phyloP scores from a whole-genome alignment of 2,113 vertebrate genomes.

The Ceyx melanurus region DNA sequence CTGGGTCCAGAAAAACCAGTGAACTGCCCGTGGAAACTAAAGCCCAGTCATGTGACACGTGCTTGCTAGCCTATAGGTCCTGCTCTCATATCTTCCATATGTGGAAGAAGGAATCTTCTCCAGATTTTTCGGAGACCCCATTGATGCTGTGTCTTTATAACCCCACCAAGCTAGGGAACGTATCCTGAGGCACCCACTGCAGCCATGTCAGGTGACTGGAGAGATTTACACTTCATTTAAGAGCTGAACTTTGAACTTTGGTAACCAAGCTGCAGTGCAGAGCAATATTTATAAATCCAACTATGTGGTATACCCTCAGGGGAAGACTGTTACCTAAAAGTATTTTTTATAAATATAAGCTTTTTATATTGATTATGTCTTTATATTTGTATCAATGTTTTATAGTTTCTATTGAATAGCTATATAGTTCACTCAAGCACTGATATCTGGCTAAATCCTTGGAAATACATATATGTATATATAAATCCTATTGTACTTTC shows the following conservation, averaged over 20 bases:
- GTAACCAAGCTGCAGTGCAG: conserved; percentile 76
- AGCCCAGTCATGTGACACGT: conserved; percentile 69
- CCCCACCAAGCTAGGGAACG: conserved; percentile 68
- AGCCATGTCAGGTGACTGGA: conserved; percentile 77
- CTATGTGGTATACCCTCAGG: conserved; percentile 92
- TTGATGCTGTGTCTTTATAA: conserved; percentile 81
- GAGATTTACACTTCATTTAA: conserved; percentile 72
- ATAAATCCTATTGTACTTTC: conserved; percentile 59
- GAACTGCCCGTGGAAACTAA: conserved; percentile 69
- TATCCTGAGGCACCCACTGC: conserved; percentile 77
- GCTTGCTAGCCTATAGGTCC: conserved; percentile 71
- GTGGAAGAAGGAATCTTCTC: conserved; percentile 99
- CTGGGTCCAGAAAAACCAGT: conserved; percentile 95
- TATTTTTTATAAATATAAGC: conserved; percentile 94
- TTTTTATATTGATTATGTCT: conserved; percentile 90
- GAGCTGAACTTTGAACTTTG: conserved; percentile 73
- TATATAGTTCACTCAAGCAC: conserved; percentile 94
- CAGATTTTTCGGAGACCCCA: conserved; percentile 94
- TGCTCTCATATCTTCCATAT: conserved; percentile 97
- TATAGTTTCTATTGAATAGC: conserved; percentile 85
- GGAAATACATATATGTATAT: conserved; percentile 45
- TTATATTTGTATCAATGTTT: conserved; percentile 81
- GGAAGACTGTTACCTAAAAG: conserved; percentile 87
- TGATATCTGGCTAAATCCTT: conserved; percentile 85
- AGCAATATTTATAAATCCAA: conserved; percentile 84